Evolutionary conservation across 2,888 invertebrate species (phyloP), one percentile per base, ranked within the genome.

Genomic region (Hyposoter didymator): DNA sequence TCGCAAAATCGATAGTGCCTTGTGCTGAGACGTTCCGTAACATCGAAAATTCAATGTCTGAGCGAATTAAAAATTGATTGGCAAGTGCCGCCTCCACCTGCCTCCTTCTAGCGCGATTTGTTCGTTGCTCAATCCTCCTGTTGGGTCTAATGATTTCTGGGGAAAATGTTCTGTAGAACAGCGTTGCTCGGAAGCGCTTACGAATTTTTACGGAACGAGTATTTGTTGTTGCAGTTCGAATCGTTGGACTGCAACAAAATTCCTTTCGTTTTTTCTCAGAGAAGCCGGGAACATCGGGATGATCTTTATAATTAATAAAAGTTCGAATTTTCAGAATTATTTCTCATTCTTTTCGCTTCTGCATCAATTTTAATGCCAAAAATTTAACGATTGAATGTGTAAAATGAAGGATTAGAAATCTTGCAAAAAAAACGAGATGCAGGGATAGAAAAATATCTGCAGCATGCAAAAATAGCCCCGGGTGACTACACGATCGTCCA

Each of bases 191-290:
- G 55, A 12, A 55, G 12, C 55, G 22, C 47, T 19, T 49, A 69
- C 78, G 74, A 62, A n/a, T 83, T 64, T 84, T 79, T 74, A 70
- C 75, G 75, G 55, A 79, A 52, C 79, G 67, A 19, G 66, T 59
- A 67, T 49, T 28, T 39, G 39, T 39, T 1, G 39, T 39, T 39
- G 10, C 39, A 39, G 39, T 39, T 10, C 10, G 10, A 39, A 39
- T 39, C 35, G 35, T 39, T 10, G 39, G 10, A 39, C 39, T 39
- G 39, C 39, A n/a, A 12, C 2, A 2, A 55, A 55, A 55, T 55
- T 12, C 55, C 10, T 28, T 12, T 28, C 12, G 14, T 14, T 28
- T 19, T 52, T 52, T 19, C 6, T 49, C 47, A 52, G n/a, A 5
- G 6, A 49, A 17, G n/a, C 14, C 14, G 4, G n/a, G 4, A 17